Percentiles rank a stretch among this genome's conserved stretches.
phyloP scores from a whole-genome alignment of 2,888 invertebrate genomes.

The Apamea crenata region DNA sequence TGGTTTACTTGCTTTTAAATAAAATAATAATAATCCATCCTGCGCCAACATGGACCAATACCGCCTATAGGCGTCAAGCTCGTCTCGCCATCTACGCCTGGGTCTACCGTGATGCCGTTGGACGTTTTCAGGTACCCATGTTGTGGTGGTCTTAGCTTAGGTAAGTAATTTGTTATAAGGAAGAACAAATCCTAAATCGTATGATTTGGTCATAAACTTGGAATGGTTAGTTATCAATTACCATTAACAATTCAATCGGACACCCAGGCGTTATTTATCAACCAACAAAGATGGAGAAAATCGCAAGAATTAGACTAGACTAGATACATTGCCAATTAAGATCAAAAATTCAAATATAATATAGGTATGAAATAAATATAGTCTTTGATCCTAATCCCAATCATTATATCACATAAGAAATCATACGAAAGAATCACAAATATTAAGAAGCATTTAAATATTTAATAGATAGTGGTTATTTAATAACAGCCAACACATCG shows the following conservation, averaged over 20 bases:
- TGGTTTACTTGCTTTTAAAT: not conserved
- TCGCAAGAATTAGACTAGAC: not conserved
- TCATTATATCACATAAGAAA: not conserved
- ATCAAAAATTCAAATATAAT: not conserved
- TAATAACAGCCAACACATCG: constrained; percentile 1
- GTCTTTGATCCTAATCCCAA: not conserved
- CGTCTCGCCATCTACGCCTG: not conserved
- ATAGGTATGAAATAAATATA: not conserved
- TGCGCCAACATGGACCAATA: not conserved
- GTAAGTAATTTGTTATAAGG: not conserved
- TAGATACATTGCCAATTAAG: not conserved
- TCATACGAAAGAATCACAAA: not conserved
- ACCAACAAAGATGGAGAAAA: not conserved
- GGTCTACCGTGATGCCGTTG: not conserved
- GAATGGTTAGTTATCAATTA: too few relatives aligned
- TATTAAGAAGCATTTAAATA: not conserved
- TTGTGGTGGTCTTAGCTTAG: not conserved
- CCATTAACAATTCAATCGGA: not conserved
- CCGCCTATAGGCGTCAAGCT: not conserved
- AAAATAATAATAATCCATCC: not conserved
- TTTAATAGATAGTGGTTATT: constrained; percentile 1
- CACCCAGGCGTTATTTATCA: not conserved
- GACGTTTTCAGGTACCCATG: not conserved
- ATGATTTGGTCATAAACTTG: too few relatives aligned
- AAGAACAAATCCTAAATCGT: too few relatives aligned